phyloP scores from a whole-genome alignment of 2,797 vertebrate genomes.

The Halcyon smyrnensis region DNA sequence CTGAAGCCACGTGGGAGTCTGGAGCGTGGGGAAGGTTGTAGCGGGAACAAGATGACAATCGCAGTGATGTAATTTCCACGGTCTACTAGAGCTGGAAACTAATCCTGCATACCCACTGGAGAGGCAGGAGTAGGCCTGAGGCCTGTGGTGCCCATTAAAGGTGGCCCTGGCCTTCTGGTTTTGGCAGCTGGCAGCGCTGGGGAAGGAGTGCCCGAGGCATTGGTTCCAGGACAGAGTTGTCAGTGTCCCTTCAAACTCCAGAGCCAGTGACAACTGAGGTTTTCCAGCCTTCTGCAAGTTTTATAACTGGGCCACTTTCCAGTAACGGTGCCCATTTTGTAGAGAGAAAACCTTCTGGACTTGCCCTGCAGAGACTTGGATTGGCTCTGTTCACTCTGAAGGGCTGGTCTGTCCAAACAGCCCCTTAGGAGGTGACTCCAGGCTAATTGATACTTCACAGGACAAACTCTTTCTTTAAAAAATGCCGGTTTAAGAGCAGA shows the following conservation, averaged over 20 bases:
- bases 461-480: background rate
- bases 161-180: background rate
- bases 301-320: background rate
- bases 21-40: background rate
- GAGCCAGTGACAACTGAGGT: background rate
- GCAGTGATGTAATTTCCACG: background rate
- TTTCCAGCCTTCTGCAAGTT: background rate
- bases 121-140: background rate
- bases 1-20: background rate
- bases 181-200: background rate
- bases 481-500: background rate
- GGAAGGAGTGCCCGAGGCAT: accelerated
- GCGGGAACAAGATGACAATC: background rate
- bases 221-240: background rate
- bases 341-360: background rate
- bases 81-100: background rate
- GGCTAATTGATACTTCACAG: background rate
- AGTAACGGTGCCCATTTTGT: background rate
- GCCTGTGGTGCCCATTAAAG: accelerated
- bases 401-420: background rate
- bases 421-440: background rate
- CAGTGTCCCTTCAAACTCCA: background rate
- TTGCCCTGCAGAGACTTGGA: background rate
- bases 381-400: background rate
- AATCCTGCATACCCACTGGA: accelerated